phyloP scores from a whole-genome alignment of 2,797 vertebrate genomes.

The Micropoecilia bifurca region DNA sequence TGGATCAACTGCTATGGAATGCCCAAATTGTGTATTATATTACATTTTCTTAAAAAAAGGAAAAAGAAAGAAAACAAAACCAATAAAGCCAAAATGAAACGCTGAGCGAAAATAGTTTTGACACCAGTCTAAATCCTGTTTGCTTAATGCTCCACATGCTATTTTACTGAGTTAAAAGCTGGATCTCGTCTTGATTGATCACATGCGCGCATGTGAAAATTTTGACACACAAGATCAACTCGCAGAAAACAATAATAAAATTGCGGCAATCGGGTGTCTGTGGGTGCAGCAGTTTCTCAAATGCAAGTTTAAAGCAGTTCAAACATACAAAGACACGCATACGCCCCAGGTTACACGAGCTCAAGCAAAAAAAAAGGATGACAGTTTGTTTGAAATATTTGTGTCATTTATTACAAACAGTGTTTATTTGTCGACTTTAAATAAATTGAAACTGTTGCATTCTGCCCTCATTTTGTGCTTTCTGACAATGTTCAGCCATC shows the following conservation, averaged over 20 bases:
- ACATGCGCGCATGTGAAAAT: neutral
- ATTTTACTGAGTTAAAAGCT: neutral
- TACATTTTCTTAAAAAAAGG: neutral
- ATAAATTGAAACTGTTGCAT: neutral
- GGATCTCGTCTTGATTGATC: neutral
- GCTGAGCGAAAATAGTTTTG: neutral
- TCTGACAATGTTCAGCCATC: neutral
- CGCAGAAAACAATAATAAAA: neutral
- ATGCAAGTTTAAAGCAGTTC: neutral
- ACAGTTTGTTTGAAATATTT: neutral
- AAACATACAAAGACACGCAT: neutral
- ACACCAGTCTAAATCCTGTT: neutral
- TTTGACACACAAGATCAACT: constrained; percentile 22
- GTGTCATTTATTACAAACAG: too few species aligned
- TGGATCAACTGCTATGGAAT: neutral
- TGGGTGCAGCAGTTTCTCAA: neutral
- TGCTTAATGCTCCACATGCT: neutral
- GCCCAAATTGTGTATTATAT: constrained; percentile 2
- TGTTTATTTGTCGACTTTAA: neutral
- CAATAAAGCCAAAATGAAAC: neutral
- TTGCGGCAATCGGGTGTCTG: neutral
- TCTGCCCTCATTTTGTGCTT: neutral
- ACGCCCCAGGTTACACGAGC: neutral
- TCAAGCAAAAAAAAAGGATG: neutral
- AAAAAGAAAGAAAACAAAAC: neutral